Evolutionary conservation across 2,797 vertebrate genomes (phyloP).

Genomic region (Chaenodraco wilsoni): DNA sequence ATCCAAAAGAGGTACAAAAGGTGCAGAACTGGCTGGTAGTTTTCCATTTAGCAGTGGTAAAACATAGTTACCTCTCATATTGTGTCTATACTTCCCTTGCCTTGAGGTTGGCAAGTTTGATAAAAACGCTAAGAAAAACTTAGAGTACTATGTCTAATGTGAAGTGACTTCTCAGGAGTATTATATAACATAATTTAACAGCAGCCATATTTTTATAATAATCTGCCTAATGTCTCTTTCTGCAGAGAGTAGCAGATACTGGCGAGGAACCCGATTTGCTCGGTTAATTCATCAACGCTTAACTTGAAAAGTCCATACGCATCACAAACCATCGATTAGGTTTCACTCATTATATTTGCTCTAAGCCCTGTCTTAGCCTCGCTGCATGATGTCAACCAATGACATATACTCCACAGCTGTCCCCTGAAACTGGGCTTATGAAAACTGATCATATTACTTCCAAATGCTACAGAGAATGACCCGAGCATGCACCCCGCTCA

Average conservation of each 20-base stretch:
- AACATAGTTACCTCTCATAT: conserved; percentile 3
- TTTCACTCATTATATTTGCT: conserved; percentile 74
- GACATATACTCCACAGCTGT: conserved; percentile 81
- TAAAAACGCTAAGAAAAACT: conserved; percentile 9
- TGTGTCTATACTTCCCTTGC: not conserved
- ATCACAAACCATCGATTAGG: conserved; percentile 63
- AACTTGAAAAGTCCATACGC: conserved; percentile 54
- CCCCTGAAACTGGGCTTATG: conserved; percentile 71
- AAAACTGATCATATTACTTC: conserved; percentile 77
- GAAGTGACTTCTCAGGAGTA: conserved; percentile 25
- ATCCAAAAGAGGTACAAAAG: conserved; percentile 38
- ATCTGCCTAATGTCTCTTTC: conserved; percentile 41
- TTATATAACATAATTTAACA: conserved; percentile 34
- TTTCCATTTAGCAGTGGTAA: conserved; percentile 22
- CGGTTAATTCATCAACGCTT: conserved; percentile 58
- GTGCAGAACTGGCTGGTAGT: conserved; percentile 16
- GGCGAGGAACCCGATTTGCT: conserved; percentile 38
- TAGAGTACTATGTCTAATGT: conserved; percentile 1
- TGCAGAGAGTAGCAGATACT: conserved; percentile 27
- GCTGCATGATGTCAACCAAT: conserved; percentile 77
- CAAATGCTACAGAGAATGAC: conserved; percentile 72
- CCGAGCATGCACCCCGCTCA: conserved; percentile 57
- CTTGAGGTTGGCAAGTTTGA: not conserved
- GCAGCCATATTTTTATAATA: conserved; percentile 16
- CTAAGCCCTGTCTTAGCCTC: conserved; percentile 70